phyloP scores from a whole-genome alignment of 2,113 vertebrate species.

The Patagioenas fasciata region DNA sequence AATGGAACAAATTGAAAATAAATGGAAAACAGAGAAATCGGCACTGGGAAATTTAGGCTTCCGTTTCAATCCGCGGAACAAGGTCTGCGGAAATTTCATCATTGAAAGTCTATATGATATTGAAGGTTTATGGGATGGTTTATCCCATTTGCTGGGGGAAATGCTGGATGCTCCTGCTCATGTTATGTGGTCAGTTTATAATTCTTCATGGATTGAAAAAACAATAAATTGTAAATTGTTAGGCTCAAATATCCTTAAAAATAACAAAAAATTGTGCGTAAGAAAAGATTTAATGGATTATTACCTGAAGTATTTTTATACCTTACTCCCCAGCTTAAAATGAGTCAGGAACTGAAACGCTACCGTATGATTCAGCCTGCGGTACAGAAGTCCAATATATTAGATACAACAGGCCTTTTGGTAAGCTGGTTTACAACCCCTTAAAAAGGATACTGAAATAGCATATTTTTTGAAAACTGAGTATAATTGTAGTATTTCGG shows the following conservation, averaged over 20 bases:
- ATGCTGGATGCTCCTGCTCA: background rate
- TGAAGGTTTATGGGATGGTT: background rate
- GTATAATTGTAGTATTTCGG: background rate
- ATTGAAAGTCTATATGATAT: background rate
- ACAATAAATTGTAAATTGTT: no score
- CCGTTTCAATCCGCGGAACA: background rate
- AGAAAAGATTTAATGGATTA: background rate
- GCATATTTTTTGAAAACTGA: background rate
- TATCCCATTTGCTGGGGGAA: background rate
- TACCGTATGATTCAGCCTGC: accelerated
- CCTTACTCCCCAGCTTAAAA: background rate
- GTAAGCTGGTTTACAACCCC: background rate
- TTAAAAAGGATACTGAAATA: background rate
- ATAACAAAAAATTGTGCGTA: background rate
- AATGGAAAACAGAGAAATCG: background rate
- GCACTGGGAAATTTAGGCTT: background rate
- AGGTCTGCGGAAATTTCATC: background rate
- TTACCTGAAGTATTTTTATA: background rate
- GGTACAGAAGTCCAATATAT: background rate
- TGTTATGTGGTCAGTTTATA: background rate
- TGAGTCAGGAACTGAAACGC: background rate
- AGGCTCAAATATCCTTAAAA: background rate
- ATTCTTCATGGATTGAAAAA: background rate
- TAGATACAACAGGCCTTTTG: background rate
- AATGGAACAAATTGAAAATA: background rate